A percentile compares a stretch with the other conserved stretches of the same genome.
These are phyloP conservation scores for Camponotus pennsylvanicus DNA, from an alignment of 1,140 invertebrate genomes.

Conservation along the genomic window DNA sequence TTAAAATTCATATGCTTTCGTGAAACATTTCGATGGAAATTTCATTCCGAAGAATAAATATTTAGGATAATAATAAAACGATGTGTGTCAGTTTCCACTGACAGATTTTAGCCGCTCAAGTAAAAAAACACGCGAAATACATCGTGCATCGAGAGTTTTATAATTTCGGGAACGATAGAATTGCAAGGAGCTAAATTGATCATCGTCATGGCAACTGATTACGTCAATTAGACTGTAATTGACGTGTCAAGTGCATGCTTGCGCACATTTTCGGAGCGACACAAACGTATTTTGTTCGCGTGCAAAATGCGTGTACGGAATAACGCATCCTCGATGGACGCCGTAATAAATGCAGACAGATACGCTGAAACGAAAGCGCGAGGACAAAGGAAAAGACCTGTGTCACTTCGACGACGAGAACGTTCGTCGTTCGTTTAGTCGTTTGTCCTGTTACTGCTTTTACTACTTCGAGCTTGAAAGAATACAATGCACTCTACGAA, in stretches of 20 bases:
- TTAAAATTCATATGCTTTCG: neutral
- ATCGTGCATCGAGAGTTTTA: neutral
- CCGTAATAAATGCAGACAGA: constrained; percentile 5
- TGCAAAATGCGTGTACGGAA: neutral
- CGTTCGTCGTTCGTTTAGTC: neutral
- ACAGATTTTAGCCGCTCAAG: neutral
- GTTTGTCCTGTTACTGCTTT: constrained; percentile 14
- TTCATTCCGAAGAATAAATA: neutral
- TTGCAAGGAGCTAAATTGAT: neutral
- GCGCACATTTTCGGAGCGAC: neutral
- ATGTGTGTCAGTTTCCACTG: neutral
- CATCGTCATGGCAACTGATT: neutral
- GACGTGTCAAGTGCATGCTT: constrained; percentile 9
- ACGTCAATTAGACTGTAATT: constrained; percentile 34
- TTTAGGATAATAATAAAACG: neutral
- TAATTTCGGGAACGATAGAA: neutral
- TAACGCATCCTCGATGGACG: neutral
- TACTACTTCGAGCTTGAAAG: neutral
- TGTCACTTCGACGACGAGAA: neutral
- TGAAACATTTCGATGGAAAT: too few relatives aligned
- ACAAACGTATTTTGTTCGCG: neutral
- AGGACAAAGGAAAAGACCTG: constrained; percentile 21
- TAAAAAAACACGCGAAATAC: neutral
- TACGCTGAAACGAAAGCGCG: neutral
- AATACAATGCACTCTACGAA: neutral